A percentile compares a stretch with the other conserved stretches of the same genome.
These are phyloP conservation scores for Kryptopterus vitreolus DNA, from an alignment of 2,797 vertebrate genomes.

Conservation along the genomic window DNA sequence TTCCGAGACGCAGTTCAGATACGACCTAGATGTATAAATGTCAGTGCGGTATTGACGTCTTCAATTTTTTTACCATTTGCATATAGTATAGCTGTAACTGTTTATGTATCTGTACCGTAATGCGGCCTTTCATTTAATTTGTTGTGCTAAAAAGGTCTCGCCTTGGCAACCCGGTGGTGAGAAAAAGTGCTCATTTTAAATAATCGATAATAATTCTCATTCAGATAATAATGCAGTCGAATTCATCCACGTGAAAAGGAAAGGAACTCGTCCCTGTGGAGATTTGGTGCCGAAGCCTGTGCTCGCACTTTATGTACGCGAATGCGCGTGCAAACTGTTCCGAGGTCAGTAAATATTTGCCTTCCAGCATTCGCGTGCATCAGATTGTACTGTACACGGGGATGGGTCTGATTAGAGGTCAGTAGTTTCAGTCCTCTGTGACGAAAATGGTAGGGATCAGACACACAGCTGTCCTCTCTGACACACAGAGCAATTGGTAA, in stretches of 20 bases:
- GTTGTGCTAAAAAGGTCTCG: background rate
- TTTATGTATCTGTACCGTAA: constrained; percentile 1
- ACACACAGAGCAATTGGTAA: constrained; percentile 48
- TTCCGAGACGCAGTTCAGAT: constrained; percentile 20
- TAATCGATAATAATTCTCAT: constrained; percentile 13
- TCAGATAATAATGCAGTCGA: background rate
- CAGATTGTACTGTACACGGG: constrained; percentile 10
- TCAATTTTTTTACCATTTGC: constrained; percentile 5
- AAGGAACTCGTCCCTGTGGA: background rate
- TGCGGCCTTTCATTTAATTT: background rate
- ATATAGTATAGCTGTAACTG: background rate
- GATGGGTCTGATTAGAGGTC: constrained; percentile 38
- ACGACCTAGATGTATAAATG: constrained; percentile 26
- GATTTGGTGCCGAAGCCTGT: background rate
- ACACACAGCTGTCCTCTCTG: constrained; percentile 47
- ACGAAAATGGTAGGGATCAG: constrained; percentile 44
- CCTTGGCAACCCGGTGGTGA: background rate
- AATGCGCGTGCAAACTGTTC: constrained; percentile 15
- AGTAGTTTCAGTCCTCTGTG: constrained; percentile 19
- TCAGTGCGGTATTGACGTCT: constrained; percentile 18
- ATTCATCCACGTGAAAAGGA: background rate
- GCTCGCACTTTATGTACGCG: constrained; percentile 7
- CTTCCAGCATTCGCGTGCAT: constrained; percentile 14
- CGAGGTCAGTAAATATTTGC: constrained; percentile 23
- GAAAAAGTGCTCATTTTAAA: constrained; percentile 14